Evolutionary conservation across 2,888 invertebrate genomes (phyloP).

Genomic region (Nymphalis urticae): DNA sequence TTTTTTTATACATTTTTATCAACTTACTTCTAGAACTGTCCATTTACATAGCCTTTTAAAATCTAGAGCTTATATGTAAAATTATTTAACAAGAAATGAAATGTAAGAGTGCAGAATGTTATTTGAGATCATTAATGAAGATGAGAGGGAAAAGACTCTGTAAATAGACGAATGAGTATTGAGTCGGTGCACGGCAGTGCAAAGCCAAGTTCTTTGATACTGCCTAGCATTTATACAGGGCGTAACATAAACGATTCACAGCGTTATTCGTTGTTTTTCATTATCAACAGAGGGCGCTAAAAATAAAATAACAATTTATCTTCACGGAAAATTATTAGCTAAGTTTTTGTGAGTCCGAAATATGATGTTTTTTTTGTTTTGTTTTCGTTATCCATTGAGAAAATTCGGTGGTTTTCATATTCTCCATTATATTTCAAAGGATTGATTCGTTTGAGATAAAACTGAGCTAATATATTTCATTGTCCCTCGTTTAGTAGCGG

Average conservation of each 20-base stretch:
- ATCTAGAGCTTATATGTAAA: constrained; percentile 40
- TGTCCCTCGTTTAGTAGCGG: constrained; percentile 58
- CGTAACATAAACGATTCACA: constrained; percentile 49
- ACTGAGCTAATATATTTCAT: constrained; percentile 31
- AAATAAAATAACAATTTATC: constrained; percentile 28
- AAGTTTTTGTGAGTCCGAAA: constrained; percentile 16
- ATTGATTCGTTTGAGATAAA: constrained; percentile 13
- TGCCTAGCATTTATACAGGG: constrained; percentile 40
- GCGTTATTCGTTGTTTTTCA: constrained; percentile 43
- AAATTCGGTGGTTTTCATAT: constrained; percentile 31
- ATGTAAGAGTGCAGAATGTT: constrained; percentile 39
- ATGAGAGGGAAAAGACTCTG: constrained; percentile 38
- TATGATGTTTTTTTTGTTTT: not conserved
- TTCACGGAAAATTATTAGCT: constrained; percentile 21
- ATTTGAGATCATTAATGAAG: constrained; percentile 51
- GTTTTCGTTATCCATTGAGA: too few species aligned
- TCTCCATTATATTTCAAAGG: constrained; percentile 2
- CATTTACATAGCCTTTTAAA: constrained; percentile 49
- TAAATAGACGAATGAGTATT: constrained; percentile 41
- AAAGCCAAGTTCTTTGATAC: constrained; percentile 29
- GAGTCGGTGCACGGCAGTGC: constrained; percentile 32
- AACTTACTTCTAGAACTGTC: constrained; percentile 70
- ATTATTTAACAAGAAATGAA: constrained; percentile 43
- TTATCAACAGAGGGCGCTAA: constrained; percentile 30
- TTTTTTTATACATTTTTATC: constrained; percentile 60